phyloP scores from a whole-genome alignment of 1,140 invertebrate species.

The Laodelphax striatellus region DNA sequence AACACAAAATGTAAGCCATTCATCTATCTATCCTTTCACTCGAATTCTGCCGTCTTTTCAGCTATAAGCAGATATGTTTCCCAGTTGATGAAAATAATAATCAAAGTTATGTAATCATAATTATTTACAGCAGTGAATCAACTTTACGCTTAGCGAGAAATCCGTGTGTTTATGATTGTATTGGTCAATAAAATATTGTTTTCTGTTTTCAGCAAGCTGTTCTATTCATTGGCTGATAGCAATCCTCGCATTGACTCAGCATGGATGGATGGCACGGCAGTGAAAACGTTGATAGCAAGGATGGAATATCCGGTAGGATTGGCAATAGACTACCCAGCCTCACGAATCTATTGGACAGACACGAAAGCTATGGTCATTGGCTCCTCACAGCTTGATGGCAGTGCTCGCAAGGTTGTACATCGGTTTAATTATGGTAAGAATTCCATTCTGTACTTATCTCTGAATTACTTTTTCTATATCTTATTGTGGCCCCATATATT shows the following conservation, averaged over 20 bases:
- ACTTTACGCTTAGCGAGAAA: too few species aligned
- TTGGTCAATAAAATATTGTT: neutral
- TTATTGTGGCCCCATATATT: too few species aligned
- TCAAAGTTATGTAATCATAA: too few species aligned
- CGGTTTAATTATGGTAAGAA: constrained; percentile 36
- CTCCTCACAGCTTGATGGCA: constrained; percentile 60
- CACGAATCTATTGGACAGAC: constrained; percentile 65
- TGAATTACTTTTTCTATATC: too few species aligned
- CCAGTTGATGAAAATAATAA: too few species aligned
- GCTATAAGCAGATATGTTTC: too few species aligned
- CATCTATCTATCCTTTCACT: too few species aligned
- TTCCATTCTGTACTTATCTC: neutral
- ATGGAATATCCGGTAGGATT: constrained; percentile 55
- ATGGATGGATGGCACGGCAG: constrained; percentile 50
- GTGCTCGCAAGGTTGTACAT: constrained; percentile 45
- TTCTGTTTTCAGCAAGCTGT: constrained; percentile 35
- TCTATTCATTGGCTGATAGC: constrained; percentile 72
- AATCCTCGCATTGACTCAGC: constrained; percentile 48
- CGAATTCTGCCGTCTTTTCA: too few species aligned
- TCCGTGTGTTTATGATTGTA: too few species aligned
- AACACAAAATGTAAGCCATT: too few species aligned
- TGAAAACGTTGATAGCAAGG: constrained; percentile 39
- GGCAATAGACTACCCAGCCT: constrained; percentile 51
- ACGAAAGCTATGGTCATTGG: constrained; percentile 62
- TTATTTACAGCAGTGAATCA: too few species aligned